phyloP scores from a whole-genome alignment of 2,888 invertebrate species.

The Dolichomitus sp. region DNA sequence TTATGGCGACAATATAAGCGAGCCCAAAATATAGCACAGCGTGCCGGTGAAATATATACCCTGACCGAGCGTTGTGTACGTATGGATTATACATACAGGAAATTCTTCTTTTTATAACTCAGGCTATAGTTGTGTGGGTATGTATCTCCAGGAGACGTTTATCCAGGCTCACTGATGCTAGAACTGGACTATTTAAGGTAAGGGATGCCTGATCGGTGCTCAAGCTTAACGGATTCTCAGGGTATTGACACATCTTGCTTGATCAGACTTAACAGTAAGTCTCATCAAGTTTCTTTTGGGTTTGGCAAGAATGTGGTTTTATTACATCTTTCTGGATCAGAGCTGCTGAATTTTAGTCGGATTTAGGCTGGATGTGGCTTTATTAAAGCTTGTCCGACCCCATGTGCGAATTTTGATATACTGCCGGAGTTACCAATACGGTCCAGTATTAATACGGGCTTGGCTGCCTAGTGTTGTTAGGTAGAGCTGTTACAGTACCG shows the following conservation, averaged over 20 bases:
- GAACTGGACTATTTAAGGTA: not conserved
- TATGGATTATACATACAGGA: conserved; percentile 20
- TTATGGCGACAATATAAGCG: conserved; percentile 82
- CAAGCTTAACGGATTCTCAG: too few relatives aligned
- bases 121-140: not conserved
- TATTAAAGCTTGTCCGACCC: too few relatives aligned
- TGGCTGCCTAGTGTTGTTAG: too few relatives aligned
- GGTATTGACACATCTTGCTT: too few relatives aligned
- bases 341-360: not conserved
- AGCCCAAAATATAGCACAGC: conserved; percentile 45
- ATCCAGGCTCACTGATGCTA: not conserved
- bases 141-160: not conserved
- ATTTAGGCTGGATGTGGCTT: not conserved
- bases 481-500: too few relatives aligned
- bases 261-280: too few relatives aligned
- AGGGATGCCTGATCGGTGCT: not conserved
- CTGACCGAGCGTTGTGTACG: conserved; percentile 33
- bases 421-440: too few relatives aligned
- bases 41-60: conserved; percentile 65
- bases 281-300: too few relatives aligned
- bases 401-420: too few relatives aligned
- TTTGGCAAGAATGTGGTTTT: not conserved
- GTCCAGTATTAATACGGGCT: too few relatives aligned
- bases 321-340: not conserved
- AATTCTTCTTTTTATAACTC: conserved; percentile 31